Base-by-base conservation (phyloP, 2,888 invertebrate species). In the Vandiemenella viatica region DNA sequence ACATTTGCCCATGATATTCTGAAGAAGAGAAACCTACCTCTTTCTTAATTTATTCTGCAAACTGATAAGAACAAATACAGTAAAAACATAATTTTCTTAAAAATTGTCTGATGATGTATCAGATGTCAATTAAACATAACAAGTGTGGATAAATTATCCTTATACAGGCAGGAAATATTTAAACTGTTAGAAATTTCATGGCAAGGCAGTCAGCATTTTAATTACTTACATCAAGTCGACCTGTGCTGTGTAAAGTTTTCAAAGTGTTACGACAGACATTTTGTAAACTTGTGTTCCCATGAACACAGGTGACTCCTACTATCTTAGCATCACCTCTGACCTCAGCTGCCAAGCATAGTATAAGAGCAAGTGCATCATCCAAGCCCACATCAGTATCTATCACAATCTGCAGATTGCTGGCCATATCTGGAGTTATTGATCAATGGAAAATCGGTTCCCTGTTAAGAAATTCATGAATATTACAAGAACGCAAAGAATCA, bases 271-370 rank as follows among this genome's bases (percentile, higher is more conserved):
- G 50, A 22, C 60, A 59, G 3, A 63, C 68, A 52, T 68, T 61
- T 16, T 65, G 60, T 1, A 70, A 54, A 3, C 53, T 52, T 0
- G 65, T 63, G 55, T 68, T 69, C 5, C 71, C 71, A 26, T 63
- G 58, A 5, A 65, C 67, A 50, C 67, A 67, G 1, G 70, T 71
- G 21, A 72, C 63, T 15, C 63, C 71, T n/a, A 68, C 43, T 5
- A 71, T 58, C n/a, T 66, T 61, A 7, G 64, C 57, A 4, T 59
- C 51, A 0, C 58, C 59, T 5, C 55, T 48, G n/a, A 51, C 50
- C 37, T 42, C 56, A 5, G 59, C 58, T 19, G 56, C 56, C 2
- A 54, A 49, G 37, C 54, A 53, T 23, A 61, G 37, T 5, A 58
- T 57, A 50, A 64, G 52, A 4, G 63, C 64, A 43, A 58, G 48